Base-by-base conservation (phyloP, 2,113 vertebrate species). In the Phalacrocorax carbo region DNA sequence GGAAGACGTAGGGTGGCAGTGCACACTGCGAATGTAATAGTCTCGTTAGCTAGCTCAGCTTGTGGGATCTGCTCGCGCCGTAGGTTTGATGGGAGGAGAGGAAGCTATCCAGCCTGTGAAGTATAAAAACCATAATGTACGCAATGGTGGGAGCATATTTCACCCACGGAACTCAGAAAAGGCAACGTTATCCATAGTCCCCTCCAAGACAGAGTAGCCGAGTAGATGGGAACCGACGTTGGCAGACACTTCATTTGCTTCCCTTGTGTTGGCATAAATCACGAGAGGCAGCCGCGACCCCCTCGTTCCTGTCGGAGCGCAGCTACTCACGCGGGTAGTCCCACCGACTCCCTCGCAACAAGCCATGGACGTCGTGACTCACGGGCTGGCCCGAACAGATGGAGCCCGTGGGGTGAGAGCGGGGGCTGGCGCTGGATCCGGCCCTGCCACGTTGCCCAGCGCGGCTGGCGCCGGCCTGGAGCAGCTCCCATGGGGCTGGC, bases 391-490 rank as follows among this genome's bases (percentile, higher is more conserved):
- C 38, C 7, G 1, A 7, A 1, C 12, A 2, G 10, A 7, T 3
- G 13, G 1, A 9, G 12, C 15, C 34, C 1, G 0, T 0, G 26
- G 54, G 52, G 5, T 1, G 17, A 11, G 22, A 9, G 38, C 1
- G 44, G 18, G 26, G 46, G 38, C 34, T 15, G 52, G 9, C 2
- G 9, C 17, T 1, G 7, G 20, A 9, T 4, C 34, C n/a, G 7
- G 55, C 34, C 15, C 78, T 10, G 4, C 66, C 0, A 51, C 2
- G 1, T 7, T 4, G 14, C 25, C 32, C 61, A 8, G 5, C 32
- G n/a, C 1, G 8, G 1, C 19, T 0, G n/a, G 25, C 0, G 11
- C 6, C 2, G 55, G 2, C 17, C 20, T 1, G 1, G 54, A 0
- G 42, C 36, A 1, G 38, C 69, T 29, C 38, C 29, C 5, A 13